phyloP scores from a whole-genome alignment of 2,113 vertebrate species.

The Solea solea region DNA sequence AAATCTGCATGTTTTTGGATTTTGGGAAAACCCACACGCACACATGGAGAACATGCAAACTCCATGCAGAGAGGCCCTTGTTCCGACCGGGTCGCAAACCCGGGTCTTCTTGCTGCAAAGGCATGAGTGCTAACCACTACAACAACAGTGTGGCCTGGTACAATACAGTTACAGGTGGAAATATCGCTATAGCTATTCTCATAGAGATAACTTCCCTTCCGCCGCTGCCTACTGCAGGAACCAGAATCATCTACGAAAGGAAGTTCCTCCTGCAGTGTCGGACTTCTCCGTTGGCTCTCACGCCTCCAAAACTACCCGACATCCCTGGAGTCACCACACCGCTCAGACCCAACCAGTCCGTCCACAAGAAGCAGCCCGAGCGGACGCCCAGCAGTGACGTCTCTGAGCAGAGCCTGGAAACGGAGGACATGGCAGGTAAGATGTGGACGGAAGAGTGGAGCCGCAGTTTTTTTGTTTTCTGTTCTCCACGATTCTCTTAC shows the following conservation, averaged over 20 bases:
- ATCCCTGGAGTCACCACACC: constrained; percentile 90
- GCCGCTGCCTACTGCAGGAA: constrained; percentile 58
- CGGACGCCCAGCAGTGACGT: constrained; percentile 39
- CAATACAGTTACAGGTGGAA: too few species aligned
- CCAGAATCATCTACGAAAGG: constrained; percentile 92
- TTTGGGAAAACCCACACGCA: too few species aligned
- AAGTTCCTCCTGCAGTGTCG: constrained; percentile 95
- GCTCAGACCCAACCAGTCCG: constrained; percentile 69
- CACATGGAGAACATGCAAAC: too few species aligned
- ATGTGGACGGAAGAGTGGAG: neutral
- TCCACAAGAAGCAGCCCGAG: constrained; percentile 66
- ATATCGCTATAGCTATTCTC: too few species aligned
- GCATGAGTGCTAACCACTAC: too few species aligned
- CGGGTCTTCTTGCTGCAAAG: too few species aligned
- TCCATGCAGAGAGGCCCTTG: too few species aligned
- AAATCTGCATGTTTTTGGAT: too few species aligned
- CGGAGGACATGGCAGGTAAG: constrained; percentile 79
- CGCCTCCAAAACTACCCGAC: constrained; percentile 88
- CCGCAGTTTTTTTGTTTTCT: neutral
- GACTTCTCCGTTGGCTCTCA: constrained; percentile 89
- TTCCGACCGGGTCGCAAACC: too few species aligned
- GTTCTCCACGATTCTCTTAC: neutral
- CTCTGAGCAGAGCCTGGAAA: constrained; percentile 48
- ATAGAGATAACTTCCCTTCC: neutral
- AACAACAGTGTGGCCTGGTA: too few species aligned